Evolutionary conservation across 2,797 vertebrate species (phyloP).

Genomic region (Microchirus variegatus): DNA sequence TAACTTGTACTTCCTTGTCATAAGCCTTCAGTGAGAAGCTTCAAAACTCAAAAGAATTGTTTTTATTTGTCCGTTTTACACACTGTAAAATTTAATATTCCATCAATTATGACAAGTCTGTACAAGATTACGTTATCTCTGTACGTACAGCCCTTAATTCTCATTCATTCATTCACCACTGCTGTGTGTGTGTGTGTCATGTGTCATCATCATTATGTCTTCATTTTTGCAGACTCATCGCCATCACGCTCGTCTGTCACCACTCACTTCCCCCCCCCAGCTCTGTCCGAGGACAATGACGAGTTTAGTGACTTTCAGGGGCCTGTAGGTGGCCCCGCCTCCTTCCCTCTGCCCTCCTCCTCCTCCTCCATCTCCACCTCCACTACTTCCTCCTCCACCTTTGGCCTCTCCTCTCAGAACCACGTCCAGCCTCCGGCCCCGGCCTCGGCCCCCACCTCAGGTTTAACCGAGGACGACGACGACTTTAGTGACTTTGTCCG

Average conservation of each 20-base stretch:
- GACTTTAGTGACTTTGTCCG: slow-evolving; percentile 99
- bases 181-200: slow-evolving; percentile 54
- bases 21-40: too few species aligned
- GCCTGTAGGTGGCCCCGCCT: slow-evolving; percentile 80
- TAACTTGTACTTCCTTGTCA: too few species aligned
- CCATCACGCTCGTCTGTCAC: slow-evolving; percentile 91
- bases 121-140: not conserved
- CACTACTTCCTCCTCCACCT: slow-evolving; percentile 59
- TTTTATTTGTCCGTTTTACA: too few species aligned
- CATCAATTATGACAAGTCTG: too few species aligned
- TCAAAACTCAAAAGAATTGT: too few species aligned
- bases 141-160: slow-evolving; percentile 43
- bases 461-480: slow-evolving; percentile 81
- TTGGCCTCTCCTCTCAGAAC: slow-evolving; percentile 56
- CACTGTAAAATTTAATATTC: too few species aligned
- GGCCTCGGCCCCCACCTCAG: slow-evolving; percentile 41
- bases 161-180: slow-evolving; percentile 62
- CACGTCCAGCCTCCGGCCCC: slow-evolving; percentile 43
- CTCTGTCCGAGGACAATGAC: slow-evolving; percentile 88
- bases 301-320: slow-evolving; percentile 99
- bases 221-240: slow-evolving; percentile 95
- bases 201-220: slow-evolving; percentile 86
- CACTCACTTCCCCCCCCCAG: slow-evolving; percentile 86
- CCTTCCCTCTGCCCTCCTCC: slow-evolving; percentile 74
- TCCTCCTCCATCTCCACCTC: slow-evolving; percentile 69